Percentiles rank a stretch among this genome's conserved stretches.
These are phyloP conservation scores for Sinocyclocheilus grahami DNA, from an alignment of 2,113 vertebrate species.

Conservation along the genomic window DNA sequence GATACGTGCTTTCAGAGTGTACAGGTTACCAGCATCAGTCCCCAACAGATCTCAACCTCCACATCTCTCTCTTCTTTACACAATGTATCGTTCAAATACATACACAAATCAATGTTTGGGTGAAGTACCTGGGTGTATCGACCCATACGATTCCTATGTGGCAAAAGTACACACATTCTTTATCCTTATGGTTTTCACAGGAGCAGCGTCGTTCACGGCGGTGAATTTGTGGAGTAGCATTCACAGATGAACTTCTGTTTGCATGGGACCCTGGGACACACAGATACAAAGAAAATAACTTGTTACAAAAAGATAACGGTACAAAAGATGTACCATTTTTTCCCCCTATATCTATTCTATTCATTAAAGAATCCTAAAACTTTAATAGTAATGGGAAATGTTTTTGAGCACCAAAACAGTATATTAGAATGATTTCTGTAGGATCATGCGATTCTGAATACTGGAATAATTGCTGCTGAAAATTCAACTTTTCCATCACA, in stretches of 20 bases:
- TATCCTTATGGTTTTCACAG: conserved; percentile 80
- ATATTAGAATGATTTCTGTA: too few species aligned
- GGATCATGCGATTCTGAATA: background rate
- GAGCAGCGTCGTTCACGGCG: conserved; percentile 75
- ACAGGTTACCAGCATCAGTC: conserved; percentile 9
- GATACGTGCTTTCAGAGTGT: conserved; percentile 25
- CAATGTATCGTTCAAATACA: background rate
- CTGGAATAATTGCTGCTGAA: too few species aligned
- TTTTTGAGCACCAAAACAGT: background rate
- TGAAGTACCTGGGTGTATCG: conserved; percentile 74
- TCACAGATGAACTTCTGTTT: conserved; percentile 44
- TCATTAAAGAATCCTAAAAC: background rate
- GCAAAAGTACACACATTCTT: conserved; percentile 81
- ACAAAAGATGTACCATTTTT: background rate
- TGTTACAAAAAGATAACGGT: background rate
- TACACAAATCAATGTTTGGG: background rate
- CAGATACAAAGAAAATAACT: background rate
- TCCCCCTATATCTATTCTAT: background rate
- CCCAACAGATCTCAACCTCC: background rate
- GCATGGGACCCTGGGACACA: conserved; percentile 31
- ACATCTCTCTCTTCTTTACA: background rate
- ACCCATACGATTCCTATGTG: conserved; percentile 83
- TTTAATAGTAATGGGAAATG: background rate
- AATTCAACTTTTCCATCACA: too few species aligned
- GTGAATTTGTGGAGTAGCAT: conserved; percentile 51